Base-by-base conservation (phyloP, 1,140 invertebrate genomes). In the Potamilus streckersoni region DNA sequence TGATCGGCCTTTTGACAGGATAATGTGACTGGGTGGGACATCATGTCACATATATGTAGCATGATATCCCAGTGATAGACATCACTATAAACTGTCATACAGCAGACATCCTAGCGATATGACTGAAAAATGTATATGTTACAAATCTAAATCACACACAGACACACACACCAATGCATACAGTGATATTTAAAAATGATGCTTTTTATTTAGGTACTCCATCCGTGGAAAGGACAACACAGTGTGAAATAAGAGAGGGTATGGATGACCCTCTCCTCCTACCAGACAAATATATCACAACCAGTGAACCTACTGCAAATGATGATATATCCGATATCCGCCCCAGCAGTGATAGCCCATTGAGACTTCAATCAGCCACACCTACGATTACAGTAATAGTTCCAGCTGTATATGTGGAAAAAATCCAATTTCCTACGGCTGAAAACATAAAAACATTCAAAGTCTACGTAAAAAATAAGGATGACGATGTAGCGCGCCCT, bases 241-340 rank as follows among this genome's bases (percentile, higher is more conserved):
- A 69, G 17, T 76, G 74, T 38, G 19, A 58, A 2, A 20, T 58
- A 4, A 19, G 58, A 13, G 74, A 76, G n/a, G 68, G 74, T 17
- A 76, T 76, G 74, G 55, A 59, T 11, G 63, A 65, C 15, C 62
- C 61, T 38, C 38, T 67, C 11, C 56, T n/a, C 68, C 61, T 76
- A 55, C 74, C 74, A 17, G 59, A 69, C 11, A 64, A 76, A 14
- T 69, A 63, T 66, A 66, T 76, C 27, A 71, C 71, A 23, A 76
- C 74, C 23, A 63, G 71, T 58, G 74, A 76, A 57, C 63, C 60
- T 12, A 58, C 20, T 14, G 74, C 74, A 60, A 71, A 65, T 62
- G 14, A 31, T 27, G 71, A 76, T 56, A 76, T 76, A 13, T 69
- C 71, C 58, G 67, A 76, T 38, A 66, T 76, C 14, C 68, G 74